Evolutionary conservation across 2,113 vertebrate species (phyloP).

Genomic region (Semnornis frantzii): DNA sequence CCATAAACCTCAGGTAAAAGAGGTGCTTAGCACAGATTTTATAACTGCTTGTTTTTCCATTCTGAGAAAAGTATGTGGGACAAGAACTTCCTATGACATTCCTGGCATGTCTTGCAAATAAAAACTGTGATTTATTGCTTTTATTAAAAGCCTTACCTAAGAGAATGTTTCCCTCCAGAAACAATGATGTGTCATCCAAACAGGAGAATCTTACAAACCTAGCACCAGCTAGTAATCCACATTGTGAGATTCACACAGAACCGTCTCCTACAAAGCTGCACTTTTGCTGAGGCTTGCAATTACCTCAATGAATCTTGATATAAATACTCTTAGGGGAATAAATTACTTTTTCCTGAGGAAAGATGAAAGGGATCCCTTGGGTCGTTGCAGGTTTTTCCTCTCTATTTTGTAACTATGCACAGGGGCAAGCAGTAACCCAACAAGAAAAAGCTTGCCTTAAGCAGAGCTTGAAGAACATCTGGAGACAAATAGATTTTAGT

Average conservation of each 20-base stretch:
- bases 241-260: background rate
- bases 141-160: background rate
- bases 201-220: background rate
- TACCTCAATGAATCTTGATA: background rate
- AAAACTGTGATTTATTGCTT: background rate
- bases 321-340: background rate
- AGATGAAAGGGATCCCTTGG: background rate
- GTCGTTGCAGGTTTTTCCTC: background rate
- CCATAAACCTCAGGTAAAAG: background rate
- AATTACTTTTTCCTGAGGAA: background rate
- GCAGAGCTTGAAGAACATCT: background rate
- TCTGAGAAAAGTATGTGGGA: background rate
- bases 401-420: background rate
- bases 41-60: background rate
- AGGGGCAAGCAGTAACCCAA: background rate
- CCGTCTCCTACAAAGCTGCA: background rate
- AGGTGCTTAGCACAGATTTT: background rate
- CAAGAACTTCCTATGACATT: background rate
- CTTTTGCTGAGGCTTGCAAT: background rate
- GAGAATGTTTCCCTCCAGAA: background rate
- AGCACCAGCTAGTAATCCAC: background rate
- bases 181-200: background rate
- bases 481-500: background rate
- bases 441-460: background rate
- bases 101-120: accelerated